Evolutionary conservation across 2,888 invertebrate species (phyloP), one percentile per base, ranked within the genome.

Genomic region (Drepanosiphum platanoidis): DNA sequence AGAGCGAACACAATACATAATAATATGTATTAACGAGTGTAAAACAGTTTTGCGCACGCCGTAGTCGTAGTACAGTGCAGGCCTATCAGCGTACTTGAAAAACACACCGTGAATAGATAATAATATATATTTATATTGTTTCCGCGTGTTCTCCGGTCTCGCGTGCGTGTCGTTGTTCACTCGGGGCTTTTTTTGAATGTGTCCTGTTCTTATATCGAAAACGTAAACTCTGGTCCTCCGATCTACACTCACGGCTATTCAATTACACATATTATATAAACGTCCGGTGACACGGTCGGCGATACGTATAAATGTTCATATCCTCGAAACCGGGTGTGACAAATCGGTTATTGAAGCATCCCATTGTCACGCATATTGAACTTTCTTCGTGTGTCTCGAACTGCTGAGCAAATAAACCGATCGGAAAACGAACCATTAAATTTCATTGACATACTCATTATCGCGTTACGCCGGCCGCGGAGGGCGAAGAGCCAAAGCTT

Each of bases 361-460:
- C 64, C 46, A 27, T 36, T 68, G 83, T 84, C 66, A 84, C 83
- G 83, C 74, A 46, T 18, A 15, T 68, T 75, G 83, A 84, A 84
- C 83, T 84, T 84, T 84, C 75, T 75, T 83, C 27, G 66, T 52
- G 74, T 74, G 83, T 83, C 66, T 83, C 83, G 83, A 74, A 83
- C 74, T 72, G 83, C 34, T 68, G 83, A 84, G 75, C 83, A 84
- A 84, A 81, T 81, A 81, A 84, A 74, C 83, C 83, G 83, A 84
- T 84, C 83, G 83, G 83, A 84, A 84, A 84, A 84, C 83, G 83
- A 84, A 84, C 83, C 83, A 68, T 84, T 84, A 84, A 84, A 84
- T 84, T 36, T 68, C 83, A 52, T 81, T 81, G 83, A 84, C 83
- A 68, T 84, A 84, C 83, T 77, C 83, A 68, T 84, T 84, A 84